Conservation (phyloP, 2,888 invertebrate genomes). For the Pheosia tremula region DNA sequence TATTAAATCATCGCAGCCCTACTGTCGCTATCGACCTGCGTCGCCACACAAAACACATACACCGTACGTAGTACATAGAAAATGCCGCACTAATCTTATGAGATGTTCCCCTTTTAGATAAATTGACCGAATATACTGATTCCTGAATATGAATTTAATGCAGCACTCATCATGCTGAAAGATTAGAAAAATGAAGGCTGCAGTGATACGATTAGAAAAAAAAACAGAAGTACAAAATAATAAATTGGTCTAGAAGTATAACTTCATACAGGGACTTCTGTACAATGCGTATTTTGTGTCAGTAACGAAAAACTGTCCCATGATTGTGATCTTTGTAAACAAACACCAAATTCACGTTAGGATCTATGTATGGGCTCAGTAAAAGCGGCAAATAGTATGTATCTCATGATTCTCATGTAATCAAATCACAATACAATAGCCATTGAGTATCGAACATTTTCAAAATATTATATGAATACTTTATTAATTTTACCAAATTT, state of each 20-base stretch:
- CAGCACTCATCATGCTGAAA: constrained; percentile 11
- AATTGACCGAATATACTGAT: constrained; percentile 22
- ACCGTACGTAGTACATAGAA: constrained; percentile 20
- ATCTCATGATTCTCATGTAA: too few species aligned
- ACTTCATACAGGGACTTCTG: too few species aligned
- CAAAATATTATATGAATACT: too few species aligned
- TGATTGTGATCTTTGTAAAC: background rate
- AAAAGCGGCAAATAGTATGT: background rate
- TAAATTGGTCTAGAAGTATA: too few species aligned
- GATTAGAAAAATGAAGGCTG: too few species aligned
- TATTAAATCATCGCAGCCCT: constrained; percentile 1
- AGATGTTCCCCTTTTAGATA: constrained; percentile 27
- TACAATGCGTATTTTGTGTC: background rate
- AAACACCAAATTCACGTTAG: background rate
- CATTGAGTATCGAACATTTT: too few species aligned
- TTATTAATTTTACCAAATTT: too few species aligned
- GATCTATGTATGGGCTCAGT: background rate
- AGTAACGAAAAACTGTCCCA: background rate
- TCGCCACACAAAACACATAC: constrained; percentile 29
- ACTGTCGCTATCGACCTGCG: constrained; percentile 10
- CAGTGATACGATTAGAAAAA: too few species aligned
- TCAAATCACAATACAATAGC: too few species aligned
- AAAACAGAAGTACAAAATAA: too few species aligned
- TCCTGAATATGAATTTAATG: constrained; percentile 16
- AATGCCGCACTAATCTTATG: constrained; percentile 25